Evolutionary conservation across 2,888 invertebrate species (phyloP).

Genomic region (Malthinus seriepunctatus): DNA sequence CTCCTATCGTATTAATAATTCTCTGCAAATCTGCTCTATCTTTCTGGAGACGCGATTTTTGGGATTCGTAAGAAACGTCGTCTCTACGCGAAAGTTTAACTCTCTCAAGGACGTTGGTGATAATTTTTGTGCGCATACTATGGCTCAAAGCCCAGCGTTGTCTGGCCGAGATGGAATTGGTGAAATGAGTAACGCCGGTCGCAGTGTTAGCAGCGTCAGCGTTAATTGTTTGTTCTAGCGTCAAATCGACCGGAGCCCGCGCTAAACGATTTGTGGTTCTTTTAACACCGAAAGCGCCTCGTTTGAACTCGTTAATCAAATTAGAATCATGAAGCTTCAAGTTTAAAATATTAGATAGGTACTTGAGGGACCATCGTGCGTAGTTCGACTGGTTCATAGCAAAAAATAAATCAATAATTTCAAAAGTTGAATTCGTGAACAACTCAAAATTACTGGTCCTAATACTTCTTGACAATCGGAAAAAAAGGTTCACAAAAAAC

Average conservation of each 20-base stretch:
- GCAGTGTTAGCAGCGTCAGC: constrained; percentile 37
- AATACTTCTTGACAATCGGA: constrained; percentile 17
- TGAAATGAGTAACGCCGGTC: constrained; percentile 26
- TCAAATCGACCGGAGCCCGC: constrained; percentile 27
- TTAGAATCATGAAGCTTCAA: too few species aligned
- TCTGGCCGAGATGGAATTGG: constrained; percentile 34
- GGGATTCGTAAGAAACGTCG: constrained; percentile 26
- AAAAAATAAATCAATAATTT: constrained; percentile 43
- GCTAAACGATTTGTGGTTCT: neutral
- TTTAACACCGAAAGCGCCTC: constrained; percentile 34
- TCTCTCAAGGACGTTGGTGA: constrained; percentile 10
- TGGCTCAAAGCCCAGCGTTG: constrained; percentile 36
- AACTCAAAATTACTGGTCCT: constrained; percentile 28
- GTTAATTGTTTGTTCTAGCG: constrained; percentile 40
- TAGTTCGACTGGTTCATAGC: constrained; percentile 11
- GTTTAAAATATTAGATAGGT: constrained; percentile 22
- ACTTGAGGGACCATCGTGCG: constrained; percentile 16
- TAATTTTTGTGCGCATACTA: constrained; percentile 32
- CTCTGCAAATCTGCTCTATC: constrained; percentile 23
- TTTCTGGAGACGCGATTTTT: constrained; percentile 29
- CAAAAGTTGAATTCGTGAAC: constrained; percentile 36
- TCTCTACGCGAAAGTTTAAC: constrained; percentile 11
- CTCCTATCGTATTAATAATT: constrained; percentile 34
- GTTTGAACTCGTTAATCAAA: too few species aligned
- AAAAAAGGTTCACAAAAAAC: neutral